A percentile compares a stretch with the other conserved stretches of the same genome.
Evolutionary conservation across 2,113 vertebrate species (phyloP).

Genomic region (Columbina picui): DNA sequence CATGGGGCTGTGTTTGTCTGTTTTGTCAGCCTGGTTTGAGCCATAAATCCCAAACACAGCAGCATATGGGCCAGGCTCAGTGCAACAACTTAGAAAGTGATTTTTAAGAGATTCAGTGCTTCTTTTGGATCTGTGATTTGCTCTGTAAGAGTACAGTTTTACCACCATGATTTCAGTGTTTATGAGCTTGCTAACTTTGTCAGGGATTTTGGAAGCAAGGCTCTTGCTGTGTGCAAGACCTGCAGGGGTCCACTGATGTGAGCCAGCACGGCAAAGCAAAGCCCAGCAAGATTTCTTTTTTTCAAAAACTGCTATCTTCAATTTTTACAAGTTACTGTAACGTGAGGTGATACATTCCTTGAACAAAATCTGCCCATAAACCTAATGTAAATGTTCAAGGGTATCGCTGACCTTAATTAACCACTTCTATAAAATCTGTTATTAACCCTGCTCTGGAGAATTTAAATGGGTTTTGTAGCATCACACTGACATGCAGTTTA

Average conservation of each 20-base stretch:
- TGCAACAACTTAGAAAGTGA: neutral
- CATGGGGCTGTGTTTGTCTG: no score
- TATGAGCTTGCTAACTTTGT: neutral
- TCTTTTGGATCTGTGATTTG: neutral
- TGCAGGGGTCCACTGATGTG: fast-evolving
- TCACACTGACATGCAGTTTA: neutral
- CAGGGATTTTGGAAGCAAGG: neutral
- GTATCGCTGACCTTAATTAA: conserved; percentile 9
- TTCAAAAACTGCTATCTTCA: neutral
- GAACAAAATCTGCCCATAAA: neutral
- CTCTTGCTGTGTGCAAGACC: neutral
- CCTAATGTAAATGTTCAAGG: neutral
- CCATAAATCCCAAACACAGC: neutral
- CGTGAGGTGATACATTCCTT: neutral
- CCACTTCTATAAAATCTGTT: conserved; percentile 3
- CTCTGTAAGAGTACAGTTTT: neutral
- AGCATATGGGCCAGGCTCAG: fast-evolving
- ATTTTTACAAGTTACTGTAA: neutral
- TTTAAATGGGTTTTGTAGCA: conserved; percentile 16
- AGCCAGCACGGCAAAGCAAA: neutral
- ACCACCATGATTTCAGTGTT: neutral
- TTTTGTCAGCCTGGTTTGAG: fast-evolving
- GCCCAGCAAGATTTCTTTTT: neutral
- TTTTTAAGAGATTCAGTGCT: neutral
- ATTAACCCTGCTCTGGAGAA: conserved; percentile 3